A percentile compares a stretch with the other conserved stretches of the same genome.
Conservation (phyloP, 2,888 invertebrate species). For the Odontocolon sp. region DNA sequence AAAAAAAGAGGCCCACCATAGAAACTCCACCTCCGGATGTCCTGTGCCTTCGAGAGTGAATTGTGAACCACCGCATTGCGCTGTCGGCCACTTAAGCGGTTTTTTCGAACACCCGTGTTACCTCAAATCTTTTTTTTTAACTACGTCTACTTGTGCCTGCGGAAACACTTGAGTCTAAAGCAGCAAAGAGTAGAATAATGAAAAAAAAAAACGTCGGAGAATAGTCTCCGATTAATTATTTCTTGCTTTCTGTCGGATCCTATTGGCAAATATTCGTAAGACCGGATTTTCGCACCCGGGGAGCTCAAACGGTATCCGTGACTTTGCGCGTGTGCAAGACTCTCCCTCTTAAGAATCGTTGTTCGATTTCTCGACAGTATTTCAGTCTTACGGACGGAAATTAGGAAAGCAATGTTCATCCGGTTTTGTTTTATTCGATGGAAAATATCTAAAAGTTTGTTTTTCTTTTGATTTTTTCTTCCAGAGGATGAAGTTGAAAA, state of each 20-base stretch:
- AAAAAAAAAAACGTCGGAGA: neutral
- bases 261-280: conserved; percentile 44
- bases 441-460: conserved; percentile 51
- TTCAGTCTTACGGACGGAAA: conserved; percentile 70
- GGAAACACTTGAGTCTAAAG: conserved; percentile 24
- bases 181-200: neutral
- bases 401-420: conserved; percentile 71
- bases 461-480: conserved; percentile 37
- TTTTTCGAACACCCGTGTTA: conserved; percentile 54
- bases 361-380: conserved; percentile 74
- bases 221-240: conserved; percentile 10
- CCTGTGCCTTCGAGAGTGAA: conserved; percentile 70
- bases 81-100: conserved; percentile 71
- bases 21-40: conserved; percentile 76
- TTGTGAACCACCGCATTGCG: conserved; percentile 68
- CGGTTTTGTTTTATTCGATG: conserved; percentile 68
- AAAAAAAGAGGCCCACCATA: conserved; percentile 69
- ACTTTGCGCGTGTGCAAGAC: conserved; percentile 1
- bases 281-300: conserved; percentile 71
- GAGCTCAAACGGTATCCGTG: conserved; percentile 43
- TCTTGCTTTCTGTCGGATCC: neutral
- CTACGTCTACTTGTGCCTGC: neutral
- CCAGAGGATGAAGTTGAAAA: conserved; percentile 91
- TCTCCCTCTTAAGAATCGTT: conserved; percentile 65
- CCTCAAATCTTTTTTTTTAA: conserved; percentile 12